Base-by-base conservation (phyloP, 35 echinoderm and acorn worm species). In the Heliocidaris tuberculata region DNA sequence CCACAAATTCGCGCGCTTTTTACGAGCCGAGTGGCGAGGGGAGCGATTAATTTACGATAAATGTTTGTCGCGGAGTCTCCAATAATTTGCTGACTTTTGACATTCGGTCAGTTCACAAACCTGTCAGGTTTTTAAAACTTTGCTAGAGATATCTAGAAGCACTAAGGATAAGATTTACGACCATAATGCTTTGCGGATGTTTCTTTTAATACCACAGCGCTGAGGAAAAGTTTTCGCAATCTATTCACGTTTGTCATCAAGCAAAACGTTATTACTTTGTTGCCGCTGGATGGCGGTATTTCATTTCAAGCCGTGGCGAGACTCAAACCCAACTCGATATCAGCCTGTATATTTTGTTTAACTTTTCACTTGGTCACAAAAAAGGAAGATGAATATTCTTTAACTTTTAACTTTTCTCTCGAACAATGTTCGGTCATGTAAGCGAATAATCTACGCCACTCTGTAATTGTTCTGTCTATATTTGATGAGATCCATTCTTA, bases 41-140 rank as follows among this genome's bases (percentile, higher is more conserved):
- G 87, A 42, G 32, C 87, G 87, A 89, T 89, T 89, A 89, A 89
- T 89, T 89, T 89, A 89, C 87, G 87, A 89, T 89, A 89, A 89
- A 89, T 89, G 87, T 89, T 89, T 89, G 87, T 89, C 87, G 87
- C 87, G 29, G 87, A 32, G 87, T 47, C 87, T 89, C 87, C 87
- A 89, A 89, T 89, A 89, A 89, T 89, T 89, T 89, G 87, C 87
- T 89, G 87, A 89, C 87, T 89, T 89, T 89, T 89, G 87, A 89
- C 87, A 89, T 89, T 89, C 87, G 87, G 87, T 89, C 31, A 89
- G 87, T 48, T 27, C 87, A 89, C 87, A 42, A 89, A 89, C 21
- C 47, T 89, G 87, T 89, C 87, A 89, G 31, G 31, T 13, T 48
- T 89, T 89, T 6, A 17, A 47, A 48, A 32, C 12, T 89, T 89